These are phyloP conservation scores for Laodelphax striatellus DNA, from an alignment of 1,140 invertebrate species.

Conservation along the genomic window DNA sequence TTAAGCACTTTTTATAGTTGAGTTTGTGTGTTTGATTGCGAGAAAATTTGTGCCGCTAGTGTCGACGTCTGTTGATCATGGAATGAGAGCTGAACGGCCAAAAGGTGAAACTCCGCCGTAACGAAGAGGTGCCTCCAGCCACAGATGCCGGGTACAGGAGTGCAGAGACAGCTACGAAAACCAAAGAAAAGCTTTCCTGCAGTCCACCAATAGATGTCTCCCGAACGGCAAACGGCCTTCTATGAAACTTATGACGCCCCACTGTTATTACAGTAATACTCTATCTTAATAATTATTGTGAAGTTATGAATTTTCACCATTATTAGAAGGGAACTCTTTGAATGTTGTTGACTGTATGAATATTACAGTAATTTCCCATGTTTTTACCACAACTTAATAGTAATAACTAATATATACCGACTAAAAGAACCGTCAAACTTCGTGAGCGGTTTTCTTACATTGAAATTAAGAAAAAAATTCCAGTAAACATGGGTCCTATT, in stretches of 20 bases:
- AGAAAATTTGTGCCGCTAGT: slow-evolving; percentile 7
- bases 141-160: slow-evolving; percentile 2
- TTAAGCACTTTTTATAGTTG: too few species aligned
- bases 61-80: slow-evolving; percentile 9
- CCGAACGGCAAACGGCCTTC: slow-evolving; percentile 3
- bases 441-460: too few species aligned
- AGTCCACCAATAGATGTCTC: slow-evolving; percentile 5
- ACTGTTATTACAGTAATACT: background rate
- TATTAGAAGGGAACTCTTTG: too few species aligned
- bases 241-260: background rate
- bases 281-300: too few species aligned
- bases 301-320: too few species aligned
- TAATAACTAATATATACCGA: too few species aligned
- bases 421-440: too few species aligned
- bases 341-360: too few species aligned
- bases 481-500: too few species aligned
- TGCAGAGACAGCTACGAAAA: slow-evolving; percentile 8
- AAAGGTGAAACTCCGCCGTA: background rate
- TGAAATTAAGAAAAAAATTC: too few species aligned
- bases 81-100: slow-evolving; percentile 1
- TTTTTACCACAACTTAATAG: too few species aligned
- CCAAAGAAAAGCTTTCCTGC: background rate
- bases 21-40: slow-evolving; percentile 3
- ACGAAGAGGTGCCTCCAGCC: background rate
- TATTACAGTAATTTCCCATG: too few species aligned